Base-by-base conservation (phyloP, 2,888 invertebrate species). In the Scaptomyza tumidula region DNA sequence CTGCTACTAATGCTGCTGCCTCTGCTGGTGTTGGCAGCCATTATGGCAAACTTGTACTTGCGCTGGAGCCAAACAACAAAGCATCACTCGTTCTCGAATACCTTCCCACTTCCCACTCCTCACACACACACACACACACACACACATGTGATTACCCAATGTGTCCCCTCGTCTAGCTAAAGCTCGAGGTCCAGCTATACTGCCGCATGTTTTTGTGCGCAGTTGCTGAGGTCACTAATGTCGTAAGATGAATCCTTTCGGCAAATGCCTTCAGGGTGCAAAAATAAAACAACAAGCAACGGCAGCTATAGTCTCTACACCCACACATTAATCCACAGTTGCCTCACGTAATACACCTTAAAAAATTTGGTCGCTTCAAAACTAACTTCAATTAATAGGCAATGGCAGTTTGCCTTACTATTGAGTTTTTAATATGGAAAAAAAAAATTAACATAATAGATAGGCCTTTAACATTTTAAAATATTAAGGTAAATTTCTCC, bases 211-310 rank as follows among this genome's bases (percentile, higher is more conserved):
- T 81, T 41, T 71, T 74, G 82, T 87, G 84, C 80, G 75, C 76
- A 80, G 80, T 84, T 85, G 89, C 82, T 79, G 90, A 88, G 89
- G 90, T 90, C 90, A 89, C 86, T 81, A 78, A 82, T 89, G 88
- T 89, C 88, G 88, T 90, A 90, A 89, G 89, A 90, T 88, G 89
- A 89, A 89, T 90, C 88, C 88, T 84, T 89, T 85, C 67, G 83
- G 84, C 84, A 75, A 83, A 85, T 86, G 88, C 89, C 86, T 89
- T 85, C 73, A 71, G 87, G 86, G 86, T 80, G 88, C 80, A 84
- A 86, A 90, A 84, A 89, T 88, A 86, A 89, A 88, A 87, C 52
- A 50, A 13, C 89, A 86, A 74, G 63, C 76, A 54, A 45, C 52
- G 63, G 54, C 67, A 68, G 54, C 49, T 39, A 48, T 64, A 65